phyloP scores from a whole-genome alignment of 2,797 vertebrate species.

The Fistularia tabacaria region DNA sequence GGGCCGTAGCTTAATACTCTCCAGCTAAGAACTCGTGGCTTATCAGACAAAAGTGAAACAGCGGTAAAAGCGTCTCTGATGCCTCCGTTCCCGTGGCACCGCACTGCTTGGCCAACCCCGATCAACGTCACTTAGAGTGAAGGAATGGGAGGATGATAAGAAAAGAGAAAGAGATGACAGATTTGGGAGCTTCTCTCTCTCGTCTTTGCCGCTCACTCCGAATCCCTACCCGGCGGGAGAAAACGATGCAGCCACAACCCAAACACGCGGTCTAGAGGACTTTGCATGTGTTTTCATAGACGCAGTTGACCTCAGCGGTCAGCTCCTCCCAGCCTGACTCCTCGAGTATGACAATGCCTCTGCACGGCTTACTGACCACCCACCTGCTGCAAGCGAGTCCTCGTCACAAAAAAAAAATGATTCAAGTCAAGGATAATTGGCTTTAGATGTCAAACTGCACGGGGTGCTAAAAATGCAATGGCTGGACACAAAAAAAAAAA shows the following conservation, averaged over 20 bases:
- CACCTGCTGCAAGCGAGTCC: background rate
- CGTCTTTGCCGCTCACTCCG: constrained; percentile 19
- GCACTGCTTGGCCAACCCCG: constrained; percentile 33
- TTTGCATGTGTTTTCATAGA: background rate
- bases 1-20: constrained; percentile 13
- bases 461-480: no score
- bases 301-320: background rate
- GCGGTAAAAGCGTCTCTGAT: constrained; percentile 37
- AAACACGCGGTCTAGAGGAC: background rate
- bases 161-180: constrained; percentile 24
- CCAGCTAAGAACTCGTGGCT: constrained; percentile 6
- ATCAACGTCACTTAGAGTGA: constrained; percentile 25
- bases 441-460: no score
- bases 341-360: background rate
- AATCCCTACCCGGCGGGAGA: no score
- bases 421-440: no score
- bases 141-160: constrained; percentile 12
- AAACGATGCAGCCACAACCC: background rate
- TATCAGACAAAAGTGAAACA: constrained; percentile 30
- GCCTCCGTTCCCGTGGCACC: constrained; percentile 27
- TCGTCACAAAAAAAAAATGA: no score
- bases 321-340: background rate
- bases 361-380: background rate
- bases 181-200: constrained; percentile 22
- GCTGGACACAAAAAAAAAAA: no score